Evolutionary conservation across 2,113 vertebrate genomes (phyloP).

Genomic region (Orycteropus afer): DNA sequence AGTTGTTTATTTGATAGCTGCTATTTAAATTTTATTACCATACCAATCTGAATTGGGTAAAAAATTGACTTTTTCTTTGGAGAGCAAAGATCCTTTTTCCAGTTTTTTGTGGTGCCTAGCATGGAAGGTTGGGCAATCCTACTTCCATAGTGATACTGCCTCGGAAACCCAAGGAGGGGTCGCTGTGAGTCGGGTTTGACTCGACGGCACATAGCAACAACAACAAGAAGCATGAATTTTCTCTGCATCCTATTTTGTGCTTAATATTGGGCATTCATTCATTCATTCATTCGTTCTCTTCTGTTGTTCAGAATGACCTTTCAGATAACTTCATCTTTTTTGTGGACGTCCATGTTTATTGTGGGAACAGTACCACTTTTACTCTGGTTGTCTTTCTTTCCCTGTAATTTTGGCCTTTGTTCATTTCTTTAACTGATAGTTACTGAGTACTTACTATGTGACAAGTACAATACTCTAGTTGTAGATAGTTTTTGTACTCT

Average conservation of each 20-base stretch:
- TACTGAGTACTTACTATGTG: background rate
- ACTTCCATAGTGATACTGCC: no score
- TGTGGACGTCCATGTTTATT: background rate
- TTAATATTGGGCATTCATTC: conserved; percentile 42
- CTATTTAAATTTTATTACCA: conserved; percentile 43
- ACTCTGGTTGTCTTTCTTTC: conserved; percentile 37
- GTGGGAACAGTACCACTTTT: background rate
- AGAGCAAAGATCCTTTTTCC: conserved; percentile 1
- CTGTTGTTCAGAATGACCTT: background rate
- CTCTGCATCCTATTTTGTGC: conserved; percentile 41
- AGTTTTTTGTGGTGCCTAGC: background rate
- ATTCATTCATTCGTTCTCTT: background rate
- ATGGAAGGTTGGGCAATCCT: no score
- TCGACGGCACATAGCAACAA: no score
- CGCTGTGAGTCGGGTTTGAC: no score
- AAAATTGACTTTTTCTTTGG: conserved; percentile 26
- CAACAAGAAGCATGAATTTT: no score
- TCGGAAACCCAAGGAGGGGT: no score
- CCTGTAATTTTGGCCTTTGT: conserved; percentile 37
- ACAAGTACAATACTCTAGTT: background rate
- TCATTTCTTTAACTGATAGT: conserved; percentile 32
- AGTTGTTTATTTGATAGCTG: conserved; percentile 32
- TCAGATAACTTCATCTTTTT: conserved; percentile 22
- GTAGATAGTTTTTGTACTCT: conserved; percentile 25
- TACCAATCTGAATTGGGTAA: conserved; percentile 34